These are phyloP conservation scores for Conomelus anceps DNA, from an alignment of 2,888 invertebrate genomes.

Conservation along the genomic window DNA sequence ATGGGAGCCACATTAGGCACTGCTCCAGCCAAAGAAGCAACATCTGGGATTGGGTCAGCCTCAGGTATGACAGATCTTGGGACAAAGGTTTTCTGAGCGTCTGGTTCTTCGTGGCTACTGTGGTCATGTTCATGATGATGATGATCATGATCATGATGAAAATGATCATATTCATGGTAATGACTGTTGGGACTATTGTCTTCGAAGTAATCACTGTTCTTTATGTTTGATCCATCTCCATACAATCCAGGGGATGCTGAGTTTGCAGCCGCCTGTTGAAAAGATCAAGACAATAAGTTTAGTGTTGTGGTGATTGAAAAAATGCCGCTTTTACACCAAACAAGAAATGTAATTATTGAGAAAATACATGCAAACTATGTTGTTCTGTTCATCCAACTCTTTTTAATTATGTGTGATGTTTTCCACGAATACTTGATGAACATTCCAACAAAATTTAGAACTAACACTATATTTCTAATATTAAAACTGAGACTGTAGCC, in stretches of 20 bases:
- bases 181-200: too few relatives aligned
- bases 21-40: too few relatives aligned
- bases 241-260: not conserved
- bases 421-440: too few relatives aligned
- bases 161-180: not conserved
- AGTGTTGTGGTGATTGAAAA: not conserved
- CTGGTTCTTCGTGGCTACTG: not conserved
- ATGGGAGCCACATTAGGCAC: too few relatives aligned
- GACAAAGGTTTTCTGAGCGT: not conserved
- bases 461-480: too few relatives aligned
- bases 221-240: not conserved
- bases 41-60: too few relatives aligned
- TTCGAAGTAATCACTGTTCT: not conserved
- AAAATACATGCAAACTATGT: too few relatives aligned
- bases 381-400: too few relatives aligned
- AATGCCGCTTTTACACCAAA: too few relatives aligned
- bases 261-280: not conserved
- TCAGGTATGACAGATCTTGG: not conserved
- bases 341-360: not conserved
- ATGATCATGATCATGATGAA: not conserved
- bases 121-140: not conserved
- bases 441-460: too few relatives aligned
- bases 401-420: too few relatives aligned
- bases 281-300: not conserved
- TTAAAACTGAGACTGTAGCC: too few relatives aligned